Evolutionary conservation across 2,888 invertebrate genomes (phyloP).

Genomic region (Aquatica leii): DNA sequence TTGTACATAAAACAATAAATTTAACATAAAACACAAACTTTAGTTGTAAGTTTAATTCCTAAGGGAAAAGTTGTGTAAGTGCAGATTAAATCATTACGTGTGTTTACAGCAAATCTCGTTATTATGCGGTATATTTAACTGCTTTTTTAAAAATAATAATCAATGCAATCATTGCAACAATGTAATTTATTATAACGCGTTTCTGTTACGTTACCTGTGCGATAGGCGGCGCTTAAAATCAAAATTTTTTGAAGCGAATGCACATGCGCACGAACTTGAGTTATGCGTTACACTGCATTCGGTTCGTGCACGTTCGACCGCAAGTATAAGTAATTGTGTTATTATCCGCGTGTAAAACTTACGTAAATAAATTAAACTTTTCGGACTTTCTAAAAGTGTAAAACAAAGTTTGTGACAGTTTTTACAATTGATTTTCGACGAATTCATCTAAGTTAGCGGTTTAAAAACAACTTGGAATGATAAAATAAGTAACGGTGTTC

Average conservation of each 20-base stretch:
- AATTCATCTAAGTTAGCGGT: background rate
- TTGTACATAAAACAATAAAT: no score
- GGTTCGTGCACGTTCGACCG: slow-evolving; percentile 14
- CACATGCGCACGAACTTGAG: slow-evolving; percentile 27
- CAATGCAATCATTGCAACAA: no score
- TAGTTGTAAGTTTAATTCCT: no score
- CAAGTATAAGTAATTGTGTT: slow-evolving; percentile 26
- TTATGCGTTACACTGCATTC: slow-evolving; percentile 22
- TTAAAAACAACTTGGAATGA: slow-evolving; percentile 19
- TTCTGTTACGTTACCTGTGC: slow-evolving; percentile 30
- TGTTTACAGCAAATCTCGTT: no score
- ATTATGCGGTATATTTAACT: no score
- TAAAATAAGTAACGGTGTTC: slow-evolving; percentile 39
- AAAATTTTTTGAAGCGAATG: slow-evolving; percentile 17
- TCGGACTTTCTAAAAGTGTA: background rate
- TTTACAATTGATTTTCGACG: no score
- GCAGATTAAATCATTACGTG: no score
- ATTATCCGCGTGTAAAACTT: slow-evolving; percentile 32
- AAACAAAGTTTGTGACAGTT: background rate
- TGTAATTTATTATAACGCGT: no score
- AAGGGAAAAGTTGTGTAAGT: no score
- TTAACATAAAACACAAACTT: no score
- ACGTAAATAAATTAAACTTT: slow-evolving; percentile 21
- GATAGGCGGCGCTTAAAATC: slow-evolving; percentile 20
- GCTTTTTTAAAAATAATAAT: no score